Evolutionary conservation across 1,140 invertebrate genomes (phyloP), one percentile per base, ranked within the genome.

Genomic region (Pectinophora gossypiella): DNA sequence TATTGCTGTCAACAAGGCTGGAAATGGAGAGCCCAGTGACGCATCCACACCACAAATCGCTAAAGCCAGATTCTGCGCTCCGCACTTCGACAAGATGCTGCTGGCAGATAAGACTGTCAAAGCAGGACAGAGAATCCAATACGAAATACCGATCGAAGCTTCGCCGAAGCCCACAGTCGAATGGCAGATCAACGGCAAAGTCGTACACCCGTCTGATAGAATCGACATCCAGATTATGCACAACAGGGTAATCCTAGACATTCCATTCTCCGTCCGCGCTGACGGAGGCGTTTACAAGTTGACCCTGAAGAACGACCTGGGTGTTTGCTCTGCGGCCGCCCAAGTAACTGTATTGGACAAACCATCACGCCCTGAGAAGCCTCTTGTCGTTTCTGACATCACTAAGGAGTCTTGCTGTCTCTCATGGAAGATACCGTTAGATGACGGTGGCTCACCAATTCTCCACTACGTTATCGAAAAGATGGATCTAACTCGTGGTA

Each of bases 381-480:
- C 97, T 35, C 87, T 99, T 9, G 91, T 94, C 22, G 94, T 98
- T 3, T 91, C 90, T 23, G 94, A 95, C 64, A 91, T 99, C 10
- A 97, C 95, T 0, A 97, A 97, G 72, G 96, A 99, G 68, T 95
- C 95, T 62, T 96, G 96, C 56, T 92, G 94, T 36, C 79, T 99
- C 19, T 88, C 93, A 22, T 97, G 96, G 96, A 92, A 92, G 69
- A 79, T 92, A 57, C 95, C 97, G 19, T 88, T 92, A 40, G 95
- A 97, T 72, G 96, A 97, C 81, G 97, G 97, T 57, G 97, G 97
- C 23, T 95, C 94, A 48, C 96, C 97, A 10, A 98, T 98, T 70
- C 87, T 97, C n/a, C 97, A 98, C 78, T 99, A 99, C 72, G 90
- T 99, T 21, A 92, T 99, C 51, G 98, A 99, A 79, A 99, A 99